A percentile compares a stretch with the other conserved stretches of the same genome.
phyloP scores from a whole-genome alignment of 30 jellyfish, hydroid and myxozoan genomes.

The Clytia hemisphaerica region DNA sequence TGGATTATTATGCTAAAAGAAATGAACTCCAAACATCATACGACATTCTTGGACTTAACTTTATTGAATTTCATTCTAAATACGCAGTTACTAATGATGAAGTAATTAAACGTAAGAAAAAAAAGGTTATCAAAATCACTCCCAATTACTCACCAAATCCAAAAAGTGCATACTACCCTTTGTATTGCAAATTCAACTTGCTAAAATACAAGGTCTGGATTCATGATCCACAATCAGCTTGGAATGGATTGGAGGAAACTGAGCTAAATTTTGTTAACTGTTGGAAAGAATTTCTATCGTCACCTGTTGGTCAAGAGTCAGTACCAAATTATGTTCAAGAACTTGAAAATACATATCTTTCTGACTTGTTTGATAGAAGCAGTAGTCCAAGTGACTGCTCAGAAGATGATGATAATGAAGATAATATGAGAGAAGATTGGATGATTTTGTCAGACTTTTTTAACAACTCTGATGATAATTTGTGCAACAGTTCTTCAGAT shows the following conservation, averaged over 20 bases:
- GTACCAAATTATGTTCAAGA: slow-evolving; percentile 1
- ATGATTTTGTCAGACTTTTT: not conserved
- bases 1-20: slow-evolving; percentile 33
- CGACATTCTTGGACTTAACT: not conserved
- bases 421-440: slow-evolving; percentile 5
- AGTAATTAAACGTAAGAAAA: not conserved
- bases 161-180: slow-evolving; percentile 15
- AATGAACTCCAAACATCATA: not conserved
- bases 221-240: not conserved
- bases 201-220: not conserved
- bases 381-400: not conserved
- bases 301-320: not conserved
- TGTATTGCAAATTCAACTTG: slow-evolving; percentile 23
- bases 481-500: not conserved
- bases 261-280: not conserved
- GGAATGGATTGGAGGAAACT: not conserved
- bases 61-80: slow-evolving; percentile 23
- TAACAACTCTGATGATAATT: not conserved
- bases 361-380: too few relatives aligned
- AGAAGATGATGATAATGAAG: not conserved
- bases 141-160: slow-evolving; percentile 27
- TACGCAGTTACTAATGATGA: slow-evolving; percentile 16
- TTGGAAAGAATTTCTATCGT: not conserved
- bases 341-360: not conserved
- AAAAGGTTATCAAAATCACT: slow-evolving; percentile 2